Evolutionary conservation across 2,797 vertebrate species (phyloP).

Genomic region (Siniperca undulata): DNA sequence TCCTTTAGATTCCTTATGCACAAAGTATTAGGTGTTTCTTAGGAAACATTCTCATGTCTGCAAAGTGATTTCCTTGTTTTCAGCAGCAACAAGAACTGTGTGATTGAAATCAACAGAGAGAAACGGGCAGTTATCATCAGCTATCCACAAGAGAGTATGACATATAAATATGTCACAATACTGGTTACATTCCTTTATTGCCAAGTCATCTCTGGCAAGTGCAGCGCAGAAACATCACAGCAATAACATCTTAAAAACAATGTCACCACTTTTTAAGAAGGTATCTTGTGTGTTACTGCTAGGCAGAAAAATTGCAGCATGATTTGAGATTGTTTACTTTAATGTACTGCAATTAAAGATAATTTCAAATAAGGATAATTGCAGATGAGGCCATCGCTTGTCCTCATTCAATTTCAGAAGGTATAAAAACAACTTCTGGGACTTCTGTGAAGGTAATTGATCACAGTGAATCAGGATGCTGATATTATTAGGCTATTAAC

Average conservation of each 20-base stretch:
- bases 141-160: background rate
- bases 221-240: background rate
- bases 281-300: background rate
- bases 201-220: background rate
- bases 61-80: background rate
- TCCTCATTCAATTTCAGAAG: conserved; percentile 1
- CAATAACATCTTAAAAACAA: background rate
- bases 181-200: background rate
- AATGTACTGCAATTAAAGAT: conserved; percentile 9
- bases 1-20: background rate
- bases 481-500: background rate
- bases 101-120: background rate
- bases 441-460: conserved; percentile 1
- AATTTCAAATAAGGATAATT: conserved; percentile 8
- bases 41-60: background rate
- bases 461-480: conserved; percentile 10
- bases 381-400: conserved; percentile 5
- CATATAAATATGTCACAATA: background rate
- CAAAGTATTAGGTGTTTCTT: background rate
- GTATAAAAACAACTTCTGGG: conserved; percentile 10
- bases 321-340: conserved; percentile 4
- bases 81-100: background rate
- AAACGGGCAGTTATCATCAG: background rate
- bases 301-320: background rate
- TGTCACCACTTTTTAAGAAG: background rate